Evolutionary conservation across 2,797 vertebrate genomes (phyloP).

Genomic region (Urophycis tenuis): DNA sequence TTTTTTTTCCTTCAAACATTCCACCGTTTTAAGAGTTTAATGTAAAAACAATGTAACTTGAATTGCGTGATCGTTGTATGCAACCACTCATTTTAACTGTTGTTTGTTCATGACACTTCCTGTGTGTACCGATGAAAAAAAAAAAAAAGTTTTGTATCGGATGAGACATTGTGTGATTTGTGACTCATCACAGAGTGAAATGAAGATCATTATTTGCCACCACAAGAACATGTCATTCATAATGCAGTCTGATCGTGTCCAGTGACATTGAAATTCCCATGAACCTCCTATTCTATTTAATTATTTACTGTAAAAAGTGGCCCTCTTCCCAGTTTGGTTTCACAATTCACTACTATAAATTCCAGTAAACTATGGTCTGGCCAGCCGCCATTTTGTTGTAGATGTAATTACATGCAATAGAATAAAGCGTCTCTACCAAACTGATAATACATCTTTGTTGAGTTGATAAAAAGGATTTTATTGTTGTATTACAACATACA

Average conservation of each 20-base stretch:
- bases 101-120: neutral
- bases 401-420: neutral
- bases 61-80: neutral
- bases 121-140: neutral
- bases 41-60: neutral
- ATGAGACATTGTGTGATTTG: neutral
- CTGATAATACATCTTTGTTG: neutral
- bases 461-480: conserved; percentile 59
- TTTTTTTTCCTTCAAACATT: neutral
- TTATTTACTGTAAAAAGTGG: neutral
- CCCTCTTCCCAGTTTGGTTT: neutral
- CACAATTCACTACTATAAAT: neutral
- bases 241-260: neutral
- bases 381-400: neutral
- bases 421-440: neutral
- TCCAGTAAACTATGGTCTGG: neutral
- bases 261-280: neutral
- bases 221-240: neutral
- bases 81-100: neutral
- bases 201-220: neutral
- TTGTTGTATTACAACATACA: conserved; percentile 63
- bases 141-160: neutral
- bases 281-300: neutral
- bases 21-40: neutral
- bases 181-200: neutral